Conservation (phyloP, 2,888 invertebrate species). For the Pediacus dermestoides region DNA sequence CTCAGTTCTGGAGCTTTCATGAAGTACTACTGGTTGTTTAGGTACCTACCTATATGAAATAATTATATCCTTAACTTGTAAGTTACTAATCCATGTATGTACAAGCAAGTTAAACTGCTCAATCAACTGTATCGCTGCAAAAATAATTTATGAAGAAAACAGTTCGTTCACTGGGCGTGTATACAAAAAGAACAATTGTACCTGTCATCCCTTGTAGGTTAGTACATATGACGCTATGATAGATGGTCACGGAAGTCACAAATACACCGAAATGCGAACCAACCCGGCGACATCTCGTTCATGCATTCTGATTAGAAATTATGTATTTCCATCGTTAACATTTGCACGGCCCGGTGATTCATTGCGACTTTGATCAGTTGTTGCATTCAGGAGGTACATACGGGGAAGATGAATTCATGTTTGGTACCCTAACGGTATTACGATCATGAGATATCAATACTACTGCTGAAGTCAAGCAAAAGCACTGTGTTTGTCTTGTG, state of each 20-base stretch:
- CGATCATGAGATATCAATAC: constrained; percentile 40
- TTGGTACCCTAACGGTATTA: constrained; percentile 37
- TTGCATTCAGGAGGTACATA: constrained; percentile 25
- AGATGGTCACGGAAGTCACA: constrained; percentile 26
- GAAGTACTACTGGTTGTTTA: too few relatives aligned
- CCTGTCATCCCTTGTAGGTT: too few relatives aligned
- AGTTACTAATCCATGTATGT: too few relatives aligned
- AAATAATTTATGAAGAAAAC: too few relatives aligned
- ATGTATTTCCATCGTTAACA: constrained; percentile 30
- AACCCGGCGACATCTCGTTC: constrained; percentile 24
- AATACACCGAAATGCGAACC: constrained; percentile 17
- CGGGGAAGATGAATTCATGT: constrained; percentile 36
- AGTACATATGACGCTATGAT: constrained; percentile 26
- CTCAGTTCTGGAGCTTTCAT: too few relatives aligned
- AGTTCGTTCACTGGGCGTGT: too few relatives aligned
- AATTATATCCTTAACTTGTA: too few relatives aligned
- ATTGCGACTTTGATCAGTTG: constrained; percentile 29
- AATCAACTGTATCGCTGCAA: too few relatives aligned
- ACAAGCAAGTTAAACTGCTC: too few relatives aligned
- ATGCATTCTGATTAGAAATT: constrained; percentile 35
- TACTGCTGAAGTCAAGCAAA: too few relatives aligned
- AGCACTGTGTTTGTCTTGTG: constrained; percentile 23
- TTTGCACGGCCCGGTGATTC: constrained; percentile 33
- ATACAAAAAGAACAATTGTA: too few relatives aligned
- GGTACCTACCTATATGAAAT: too few relatives aligned